phyloP scores from a whole-genome alignment of 35 echinoderm and acorn worm genomes.

The Holothuria glaberrima region DNA sequence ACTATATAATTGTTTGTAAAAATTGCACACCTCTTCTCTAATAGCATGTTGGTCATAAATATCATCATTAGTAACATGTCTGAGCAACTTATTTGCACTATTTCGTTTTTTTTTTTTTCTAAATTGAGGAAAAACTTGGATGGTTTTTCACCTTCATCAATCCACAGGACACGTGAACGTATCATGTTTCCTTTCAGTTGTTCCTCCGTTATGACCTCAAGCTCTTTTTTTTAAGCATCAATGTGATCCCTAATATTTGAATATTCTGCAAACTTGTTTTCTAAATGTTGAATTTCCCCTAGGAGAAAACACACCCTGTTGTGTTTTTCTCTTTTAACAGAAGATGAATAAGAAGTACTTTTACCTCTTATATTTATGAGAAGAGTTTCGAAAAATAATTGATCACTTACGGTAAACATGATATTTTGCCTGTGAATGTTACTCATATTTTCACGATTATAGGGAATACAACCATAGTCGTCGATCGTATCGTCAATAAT shows the following conservation, averaged over 20 bases:
- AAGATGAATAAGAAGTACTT: too few relatives aligned
- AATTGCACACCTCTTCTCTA: not conserved
- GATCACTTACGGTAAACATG: not conserved
- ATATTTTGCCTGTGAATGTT: not conserved
- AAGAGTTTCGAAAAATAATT: too few relatives aligned
- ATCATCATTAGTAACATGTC: not conserved
- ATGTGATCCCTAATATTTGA: not conserved
- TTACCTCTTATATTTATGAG: too few relatives aligned
- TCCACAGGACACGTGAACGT: not conserved
- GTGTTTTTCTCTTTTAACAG: not conserved
- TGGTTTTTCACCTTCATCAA: conserved; percentile 3
- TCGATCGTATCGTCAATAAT: not conserved
- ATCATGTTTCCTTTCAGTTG: not conserved
- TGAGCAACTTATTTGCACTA: not conserved
- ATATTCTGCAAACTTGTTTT: not conserved
- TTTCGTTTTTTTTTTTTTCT: conserved; percentile 19
- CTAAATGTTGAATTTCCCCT: conserved; percentile 1
- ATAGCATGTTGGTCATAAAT: not conserved
- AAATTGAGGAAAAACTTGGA: not conserved
- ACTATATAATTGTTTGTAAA: not conserved
- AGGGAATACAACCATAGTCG: not conserved
- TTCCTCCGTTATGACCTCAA: not conserved
- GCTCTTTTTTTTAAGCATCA: not conserved
- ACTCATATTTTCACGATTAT: not conserved
- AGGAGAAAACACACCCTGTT: not conserved